These are phyloP conservation scores for Ciconia boyciana DNA, from an alignment of 2,113 vertebrate genomes.

Conservation along the genomic window DNA sequence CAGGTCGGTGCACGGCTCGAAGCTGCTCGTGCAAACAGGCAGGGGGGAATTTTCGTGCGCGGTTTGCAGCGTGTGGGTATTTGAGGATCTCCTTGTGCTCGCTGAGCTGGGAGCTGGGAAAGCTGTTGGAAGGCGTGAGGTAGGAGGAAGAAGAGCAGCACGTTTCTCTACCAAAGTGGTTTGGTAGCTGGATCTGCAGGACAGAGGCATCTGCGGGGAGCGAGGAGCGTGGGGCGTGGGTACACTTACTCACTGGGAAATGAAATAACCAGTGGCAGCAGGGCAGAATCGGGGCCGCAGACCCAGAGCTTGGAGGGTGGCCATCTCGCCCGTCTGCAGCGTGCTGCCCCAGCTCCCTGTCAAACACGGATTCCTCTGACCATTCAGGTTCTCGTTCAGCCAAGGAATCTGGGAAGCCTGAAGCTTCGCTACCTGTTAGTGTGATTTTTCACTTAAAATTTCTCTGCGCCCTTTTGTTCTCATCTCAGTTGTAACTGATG, in stretches of 20 bases:
- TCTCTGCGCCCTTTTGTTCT: neutral
- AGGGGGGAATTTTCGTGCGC: neutral
- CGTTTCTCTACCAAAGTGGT: neutral
- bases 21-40: neutral
- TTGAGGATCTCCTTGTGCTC: neutral
- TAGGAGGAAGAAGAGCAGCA: neutral
- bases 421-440: neutral
- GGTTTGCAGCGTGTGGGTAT: neutral
- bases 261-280: neutral
- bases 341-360: neutral
- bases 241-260: neutral
- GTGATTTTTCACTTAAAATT: neutral
- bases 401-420: neutral
- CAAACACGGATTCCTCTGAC: neutral
- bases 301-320: neutral
- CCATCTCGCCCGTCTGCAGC: neutral
- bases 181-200: neutral
- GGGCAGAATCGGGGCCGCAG: neutral
- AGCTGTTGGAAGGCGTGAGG: neutral
- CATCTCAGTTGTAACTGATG: neutral
- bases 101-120: neutral
- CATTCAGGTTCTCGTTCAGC: accelerated
- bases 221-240: neutral
- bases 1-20: neutral
- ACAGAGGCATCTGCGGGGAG: neutral